Evolutionary conservation across 2,797 vertebrate genomes (phyloP), one percentile per base, ranked within the genome.

Genomic region (Alectoris magna): DNA sequence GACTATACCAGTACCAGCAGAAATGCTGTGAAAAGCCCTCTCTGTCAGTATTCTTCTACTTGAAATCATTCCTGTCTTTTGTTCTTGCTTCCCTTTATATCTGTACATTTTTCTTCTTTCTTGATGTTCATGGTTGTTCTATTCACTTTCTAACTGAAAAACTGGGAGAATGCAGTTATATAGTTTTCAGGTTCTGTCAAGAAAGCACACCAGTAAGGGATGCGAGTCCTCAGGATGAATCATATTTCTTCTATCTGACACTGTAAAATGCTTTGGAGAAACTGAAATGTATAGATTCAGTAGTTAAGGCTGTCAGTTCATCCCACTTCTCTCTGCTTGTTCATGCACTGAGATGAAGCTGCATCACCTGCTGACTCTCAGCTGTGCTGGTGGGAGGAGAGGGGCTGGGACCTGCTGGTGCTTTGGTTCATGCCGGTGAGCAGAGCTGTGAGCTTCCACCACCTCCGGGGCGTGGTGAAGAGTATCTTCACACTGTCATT

Each of bases 151-250:
- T 31, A 75, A 9, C 29, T 67, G 75, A 82, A 84, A 78, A 89
- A 36, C 8, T 17, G 31, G 48, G 38, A 62, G 73, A 73, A n/a
- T 8, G 41, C 58, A 5, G 59, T 75, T 63, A 75, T 88, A 48
- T 44, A 46, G 60, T 51, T 81, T 59, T 43, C 43, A 78, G 70
- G 38, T 56, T 89, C 41, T 91, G 73, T 95, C 48, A 90, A 39
- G 80, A 93, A 74, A 79, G 64, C 53, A 24, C 39, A 9, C 22
- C 90, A 79, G 49, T 76, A 73, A 81, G 82, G 67, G 43, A 11
- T 85, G 9, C 43, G 73, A 93, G 41, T 86, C 70, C 34, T 83
- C 39, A 5, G 70, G 73, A 75, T 94, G 95, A 95, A 78, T 96
- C 91, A 92, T 91, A n/a, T 46, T 71, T 55, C 3, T 77, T 49